Base-by-base conservation (phyloP, 2,797 vertebrate genomes). In the Nannoperca australis region DNA sequence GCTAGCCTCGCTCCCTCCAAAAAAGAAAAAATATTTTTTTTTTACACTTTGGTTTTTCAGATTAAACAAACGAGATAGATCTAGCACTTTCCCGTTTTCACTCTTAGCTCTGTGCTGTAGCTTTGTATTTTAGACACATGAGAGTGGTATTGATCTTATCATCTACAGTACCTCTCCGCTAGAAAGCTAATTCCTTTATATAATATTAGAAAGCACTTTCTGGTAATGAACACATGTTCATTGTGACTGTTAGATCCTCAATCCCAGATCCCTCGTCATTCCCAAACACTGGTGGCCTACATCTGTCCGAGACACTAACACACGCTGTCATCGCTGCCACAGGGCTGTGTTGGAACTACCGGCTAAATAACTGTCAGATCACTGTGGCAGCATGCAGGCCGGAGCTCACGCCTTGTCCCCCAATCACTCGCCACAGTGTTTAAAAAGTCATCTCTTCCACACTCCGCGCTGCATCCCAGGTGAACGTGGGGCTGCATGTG, bases 261-360 rank as follows among this genome's bases (percentile, higher is more conserved):
- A 96, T 96, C 96, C 96, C 80, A 92, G 85, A 94, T 93, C 91
- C 93, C 92, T 95, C 91, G 93, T 96, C 93, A 93, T 94, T 94
- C 94, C 90, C 85, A 85, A 90, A 93, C 92, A 88, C 89, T 40
- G 24, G 79, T 91, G 93, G 92, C 89, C 93, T 92, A 83, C 81
- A 94, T 94, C 90, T 81, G 59, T 80, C 50, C 17, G 38, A 89
- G 89, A 94, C 85, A 81, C 86, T 93, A 92, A 92, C 90, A 80
- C 88, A 42, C 38, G 73, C 84, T 95, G 94, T 95, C 96, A 95
- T 80, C 60, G 85, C 80, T 78, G 93, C 95, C 93, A 92, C 82
- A 72, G 93, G 92, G 91, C 85, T 81, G 79, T 79, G 82, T 91
- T 91, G 94, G 76, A 72, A 83, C 89, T 81, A 80, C 90, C 81